Evolutionary conservation across 2,113 vertebrate genomes (phyloP).

Genomic region (Dendrocopos noguchii): DNA sequence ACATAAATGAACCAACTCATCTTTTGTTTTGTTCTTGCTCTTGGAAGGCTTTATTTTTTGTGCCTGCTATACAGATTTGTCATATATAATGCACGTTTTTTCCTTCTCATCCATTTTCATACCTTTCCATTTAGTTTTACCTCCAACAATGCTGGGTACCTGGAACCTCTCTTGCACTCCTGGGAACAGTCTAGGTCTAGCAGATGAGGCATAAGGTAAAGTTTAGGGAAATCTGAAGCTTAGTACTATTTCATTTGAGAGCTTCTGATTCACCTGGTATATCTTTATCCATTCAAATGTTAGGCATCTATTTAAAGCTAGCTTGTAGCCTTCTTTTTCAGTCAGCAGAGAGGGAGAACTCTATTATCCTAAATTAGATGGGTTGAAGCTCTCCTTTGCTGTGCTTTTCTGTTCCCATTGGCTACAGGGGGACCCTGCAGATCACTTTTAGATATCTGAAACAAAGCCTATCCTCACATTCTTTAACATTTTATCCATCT

Average conservation of each 20-base stretch:
- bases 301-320: constrained; percentile 1
- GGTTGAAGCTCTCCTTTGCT: neutral
- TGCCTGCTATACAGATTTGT: neutral
- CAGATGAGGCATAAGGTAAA: neutral
- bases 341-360: neutral
- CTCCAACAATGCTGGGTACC: neutral
- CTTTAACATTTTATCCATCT: neutral
- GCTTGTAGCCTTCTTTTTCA: neutral
- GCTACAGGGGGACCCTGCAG: neutral
- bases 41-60: constrained; percentile 1
- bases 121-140: neutral
- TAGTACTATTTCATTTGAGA: neutral
- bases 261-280: neutral
- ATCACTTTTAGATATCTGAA: neutral
- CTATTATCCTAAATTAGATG: neutral
- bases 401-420: neutral
- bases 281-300: neutral
- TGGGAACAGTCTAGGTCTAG: neutral
- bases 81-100: neutral
- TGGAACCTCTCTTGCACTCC: neutral
- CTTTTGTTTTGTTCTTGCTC: neutral
- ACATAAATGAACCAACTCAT: constrained; percentile 5
- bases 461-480: neutral
- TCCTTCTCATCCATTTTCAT: neutral
- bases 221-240: neutral